Evolutionary conservation across 2,888 invertebrate species (phyloP), one percentile per base, ranked within the genome.

Genomic region (Hydriomena furcata): DNA sequence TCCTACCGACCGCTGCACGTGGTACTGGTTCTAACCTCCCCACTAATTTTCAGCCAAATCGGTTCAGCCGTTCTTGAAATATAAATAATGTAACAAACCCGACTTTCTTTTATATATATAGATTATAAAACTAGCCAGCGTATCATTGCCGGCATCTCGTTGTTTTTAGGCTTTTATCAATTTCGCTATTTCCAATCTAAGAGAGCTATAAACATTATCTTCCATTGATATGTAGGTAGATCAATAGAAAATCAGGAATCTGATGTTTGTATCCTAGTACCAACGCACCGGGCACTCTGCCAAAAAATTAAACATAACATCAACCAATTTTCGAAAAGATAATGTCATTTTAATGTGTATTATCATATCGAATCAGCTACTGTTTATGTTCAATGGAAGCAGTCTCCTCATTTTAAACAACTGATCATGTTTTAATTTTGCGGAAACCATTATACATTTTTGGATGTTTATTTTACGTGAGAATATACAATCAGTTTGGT

Each of bases 361-460:
- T 45, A 47, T 47, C 23, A 50, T 36, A 7, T 25, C 7, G 23
- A 13, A 30, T 36, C 7, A 11, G 20, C 40, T 27, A 36, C 57
- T 52, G 49, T 61, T 46, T 46, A 52, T 43, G 31, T 11, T 32
- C 36, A 44, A 55, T 60, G 49, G 56, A 28, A 52, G 55, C 52
- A 55, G 53, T 50, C 59, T 65, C 58, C 58, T 59, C 56, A 32
- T 57, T 58, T 36, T 44, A 50, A 49, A 45, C 34, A 32, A 34
- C 38, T 43, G 28, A 48, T 60, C 36, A 35, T 42, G 52, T 58
- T 55, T 55, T 36, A 38, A 38, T 48, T 45, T 49, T 28, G 28
- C 52, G 58, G 62, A 57, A 51, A 49, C 25, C 1, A 36, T 49
- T 47, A 20, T 10, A n/a, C 34, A 43, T 42, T 40, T 34, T 5